phyloP scores from a whole-genome alignment of 2,888 invertebrate genomes.

The Leucoma salicis region DNA sequence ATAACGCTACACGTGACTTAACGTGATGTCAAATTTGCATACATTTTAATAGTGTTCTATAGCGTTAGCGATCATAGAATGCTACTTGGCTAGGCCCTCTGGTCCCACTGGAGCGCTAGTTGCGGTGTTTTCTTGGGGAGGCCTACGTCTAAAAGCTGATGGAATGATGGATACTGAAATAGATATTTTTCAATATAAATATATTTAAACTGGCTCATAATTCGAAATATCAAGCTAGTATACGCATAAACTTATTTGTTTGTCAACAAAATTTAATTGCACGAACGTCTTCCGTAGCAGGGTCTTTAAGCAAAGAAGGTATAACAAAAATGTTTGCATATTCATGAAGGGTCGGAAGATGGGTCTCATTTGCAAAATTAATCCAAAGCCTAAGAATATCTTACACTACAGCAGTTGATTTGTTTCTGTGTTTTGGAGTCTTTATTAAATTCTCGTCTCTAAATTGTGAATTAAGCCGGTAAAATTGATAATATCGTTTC shows the following conservation, averaged over 20 bases:
- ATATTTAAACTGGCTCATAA: neutral
- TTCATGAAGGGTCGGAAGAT: constrained; percentile 42
- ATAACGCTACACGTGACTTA: too few species aligned
- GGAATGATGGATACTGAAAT: too few species aligned
- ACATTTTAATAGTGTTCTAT: too few species aligned
- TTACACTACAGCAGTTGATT: constrained; percentile 35
- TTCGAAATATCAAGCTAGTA: constrained; percentile 2
- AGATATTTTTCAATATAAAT: too few species aligned
- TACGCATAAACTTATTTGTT: constrained; percentile 4
- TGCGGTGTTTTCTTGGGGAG: too few species aligned
- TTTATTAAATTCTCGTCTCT: constrained; percentile 32
- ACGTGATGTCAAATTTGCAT: too few species aligned
- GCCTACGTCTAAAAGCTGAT: too few species aligned
- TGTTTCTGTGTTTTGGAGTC: constrained; percentile 20
- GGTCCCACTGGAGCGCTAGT: too few species aligned
- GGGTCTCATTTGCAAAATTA: constrained; percentile 54
- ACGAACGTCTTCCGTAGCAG: constrained; percentile 1
- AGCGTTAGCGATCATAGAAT: too few species aligned
- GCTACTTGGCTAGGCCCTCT: too few species aligned
- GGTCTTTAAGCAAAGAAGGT: constrained; percentile 20
- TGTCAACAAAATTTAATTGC: constrained; percentile 10
- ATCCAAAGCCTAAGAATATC: constrained; percentile 36
- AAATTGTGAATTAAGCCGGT: neutral
- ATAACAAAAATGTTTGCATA: constrained; percentile 44
- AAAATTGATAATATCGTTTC: too few species aligned